These are phyloP conservation scores for Neodiprion virginianus DNA, from an alignment of 1,140 invertebrate species.

Conservation along the genomic window DNA sequence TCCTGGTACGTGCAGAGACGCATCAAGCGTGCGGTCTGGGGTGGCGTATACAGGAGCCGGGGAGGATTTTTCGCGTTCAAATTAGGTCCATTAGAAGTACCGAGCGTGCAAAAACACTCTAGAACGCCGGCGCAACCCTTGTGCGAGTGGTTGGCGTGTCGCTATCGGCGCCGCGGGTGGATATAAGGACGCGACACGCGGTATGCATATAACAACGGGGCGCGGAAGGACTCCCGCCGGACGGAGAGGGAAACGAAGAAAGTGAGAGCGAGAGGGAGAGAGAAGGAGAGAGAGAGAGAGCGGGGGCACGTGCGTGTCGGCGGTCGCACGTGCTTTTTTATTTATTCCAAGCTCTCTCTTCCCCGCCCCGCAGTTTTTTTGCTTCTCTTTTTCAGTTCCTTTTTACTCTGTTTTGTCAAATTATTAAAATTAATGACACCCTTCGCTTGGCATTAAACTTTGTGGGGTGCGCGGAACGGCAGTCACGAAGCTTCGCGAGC, in stretches of 20 bases:
- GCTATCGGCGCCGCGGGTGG: background rate
- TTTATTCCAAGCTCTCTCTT: too few species aligned
- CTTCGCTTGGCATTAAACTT: constrained; percentile 48
- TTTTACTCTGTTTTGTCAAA: constrained; percentile 47
- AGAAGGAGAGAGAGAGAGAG: background rate
- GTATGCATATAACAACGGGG: constrained; percentile 13
- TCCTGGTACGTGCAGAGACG: background rate
- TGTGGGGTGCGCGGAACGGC: constrained; percentile 31
- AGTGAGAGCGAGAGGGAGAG: background rate
- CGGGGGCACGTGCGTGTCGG: constrained; percentile 50
- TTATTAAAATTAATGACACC: constrained; percentile 62
- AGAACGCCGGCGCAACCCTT: constrained; percentile 24
- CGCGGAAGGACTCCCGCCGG: background rate
- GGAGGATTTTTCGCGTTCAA: constrained; percentile 51
- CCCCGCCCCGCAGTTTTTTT: background rate
- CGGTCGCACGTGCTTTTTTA: constrained; percentile 9
- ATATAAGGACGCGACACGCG: constrained; percentile 9
- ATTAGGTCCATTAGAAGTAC: constrained; percentile 55
- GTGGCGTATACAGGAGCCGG: background rate
- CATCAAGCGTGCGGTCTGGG: background rate
- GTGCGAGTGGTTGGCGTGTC: constrained; percentile 11
- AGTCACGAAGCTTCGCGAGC: too few species aligned
- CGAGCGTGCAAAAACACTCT: constrained; percentile 48
- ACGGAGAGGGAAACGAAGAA: constrained; percentile 24
- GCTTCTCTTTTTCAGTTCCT: too few species aligned